Evolutionary conservation across 2,888 invertebrate species (phyloP).

Genomic region (Drosophila greeni): DNA sequence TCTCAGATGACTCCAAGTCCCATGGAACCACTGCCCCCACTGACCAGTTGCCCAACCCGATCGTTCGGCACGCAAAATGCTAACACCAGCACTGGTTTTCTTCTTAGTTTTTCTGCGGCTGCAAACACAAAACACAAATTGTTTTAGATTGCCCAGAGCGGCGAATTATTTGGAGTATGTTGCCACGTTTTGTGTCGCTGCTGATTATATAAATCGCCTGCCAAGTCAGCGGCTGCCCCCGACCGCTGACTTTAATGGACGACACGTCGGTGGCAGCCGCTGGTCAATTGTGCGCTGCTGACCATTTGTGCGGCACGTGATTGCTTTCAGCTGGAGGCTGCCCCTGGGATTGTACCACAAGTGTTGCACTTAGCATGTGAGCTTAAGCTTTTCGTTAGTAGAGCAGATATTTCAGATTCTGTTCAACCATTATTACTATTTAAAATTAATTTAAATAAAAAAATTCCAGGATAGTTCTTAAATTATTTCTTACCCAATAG

Average conservation of each 20-base stretch:
- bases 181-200: conserved; percentile 70
- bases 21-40: conserved; percentile 10
- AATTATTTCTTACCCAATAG: neutral
- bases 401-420: neutral
- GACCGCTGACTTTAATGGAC: conserved; percentile 31
- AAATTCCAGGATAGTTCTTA: neutral
- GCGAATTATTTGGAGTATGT: conserved; percentile 63
- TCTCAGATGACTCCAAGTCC: conserved; percentile 57
- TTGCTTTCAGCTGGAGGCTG: conserved; percentile 56
- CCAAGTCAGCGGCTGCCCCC: neutral
- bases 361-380: conserved; percentile 9
- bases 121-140: conserved; percentile 54
- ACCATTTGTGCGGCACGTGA: conserved; percentile 60
- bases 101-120: conserved; percentile 15
- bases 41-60: conserved; percentile 45
- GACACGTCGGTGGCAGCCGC: conserved; percentile 53
- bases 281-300: conserved; percentile 52
- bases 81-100: conserved; percentile 3
- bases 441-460: neutral
- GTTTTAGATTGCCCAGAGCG: conserved; percentile 63
- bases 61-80: conserved; percentile 29
- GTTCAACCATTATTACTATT: neutral
- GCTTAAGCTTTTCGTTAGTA: neutral
- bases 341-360: conserved; percentile 2
- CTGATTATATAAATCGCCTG: conserved; percentile 69